A percentile compares a stretch with the other conserved stretches of the same genome.
Conservation (phyloP, 30 jellyfish, hydroid and myxozoan species). For the Turritopsis rubra region DNA sequence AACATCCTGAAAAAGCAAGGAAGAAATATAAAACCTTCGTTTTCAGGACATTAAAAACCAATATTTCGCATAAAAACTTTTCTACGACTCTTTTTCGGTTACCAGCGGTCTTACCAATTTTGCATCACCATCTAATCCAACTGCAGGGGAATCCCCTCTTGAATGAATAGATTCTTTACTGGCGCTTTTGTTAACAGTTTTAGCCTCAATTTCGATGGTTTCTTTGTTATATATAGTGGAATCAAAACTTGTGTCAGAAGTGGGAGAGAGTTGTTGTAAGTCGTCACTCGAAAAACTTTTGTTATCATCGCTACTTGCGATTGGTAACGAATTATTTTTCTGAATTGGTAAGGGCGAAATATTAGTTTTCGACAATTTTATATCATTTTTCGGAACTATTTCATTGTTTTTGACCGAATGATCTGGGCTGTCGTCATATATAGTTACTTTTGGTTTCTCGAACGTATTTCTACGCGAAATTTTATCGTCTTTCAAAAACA, state of each 20-base stretch:
- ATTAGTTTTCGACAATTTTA: neutral
- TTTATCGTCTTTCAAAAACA: neutral
- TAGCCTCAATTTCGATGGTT: neutral
- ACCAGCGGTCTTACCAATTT: slow-evolving; percentile 74
- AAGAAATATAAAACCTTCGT: too few relatives aligned
- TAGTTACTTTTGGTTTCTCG: neutral
- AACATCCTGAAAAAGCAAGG: slow-evolving; percentile 36
- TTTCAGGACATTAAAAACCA: too few relatives aligned
- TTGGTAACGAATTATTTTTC: neutral
- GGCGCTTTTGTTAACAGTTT: neutral
- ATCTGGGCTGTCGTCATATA: neutral
- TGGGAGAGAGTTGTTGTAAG: neutral
- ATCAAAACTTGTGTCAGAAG: neutral
- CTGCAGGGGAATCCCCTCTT: slow-evolving; percentile 1
- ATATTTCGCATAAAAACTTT: too few relatives aligned
- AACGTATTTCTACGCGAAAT: neutral
- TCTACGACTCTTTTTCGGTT: too few relatives aligned
- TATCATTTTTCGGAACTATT: neutral
- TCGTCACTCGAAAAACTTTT: slow-evolving; percentile 28
- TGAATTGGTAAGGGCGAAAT: neutral
- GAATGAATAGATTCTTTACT: neutral
- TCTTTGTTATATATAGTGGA: slow-evolving; percentile 7
- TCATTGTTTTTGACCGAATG: neutral
- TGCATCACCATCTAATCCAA: slow-evolving; percentile 72
- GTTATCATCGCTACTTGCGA: slow-evolving; percentile 23